Evolutionary conservation across 1,140 invertebrate species (phyloP), one percentile per base, ranked within the genome.

Genomic region (Nasonia giraulti): DNA sequence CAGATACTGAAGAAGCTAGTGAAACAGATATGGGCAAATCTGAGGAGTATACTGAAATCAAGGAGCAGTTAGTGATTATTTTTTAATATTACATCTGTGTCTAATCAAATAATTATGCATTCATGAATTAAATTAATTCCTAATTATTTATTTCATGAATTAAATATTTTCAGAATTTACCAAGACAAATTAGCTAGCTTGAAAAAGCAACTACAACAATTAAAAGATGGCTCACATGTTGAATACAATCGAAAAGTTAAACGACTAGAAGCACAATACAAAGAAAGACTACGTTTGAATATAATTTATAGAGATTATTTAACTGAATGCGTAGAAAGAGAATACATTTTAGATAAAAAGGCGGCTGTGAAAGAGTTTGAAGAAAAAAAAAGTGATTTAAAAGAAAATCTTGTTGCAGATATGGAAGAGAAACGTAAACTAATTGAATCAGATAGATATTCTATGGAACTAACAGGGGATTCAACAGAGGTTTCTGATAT

Each of bases 331-430:
- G 96, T 98, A 5, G 97, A 99, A 89, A 94, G 95, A 85, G 98
- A 99, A 88, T 99, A 97, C 90, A 93, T 96, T 85, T 94, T 95
- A 50, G 98, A 99, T 90, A 97, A 97, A 91, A 97, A 97, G 92
- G 95, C 96, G 40, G 96, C 98, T 4, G 95, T 95, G 0, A 97
- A 97, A 92, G 98, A 99, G 89, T 98, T 98, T 94, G 98, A 99
- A 91, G 98, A 99, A 88, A 99, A 99, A 90, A 98, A 98, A 91
- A 94, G 97, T 87, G 98, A 99, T 90, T 92, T 99, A 14, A 96
- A 96, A 89, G 98, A 99, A 91, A 98, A 96, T 93, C 91, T 99
- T 20, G 94, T 99, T 14, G 95, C 95, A 55, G 98, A 99, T 90
- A 96, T 99, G 91, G 98, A 99, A 91, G 98, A 99, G 86, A 98